Evolutionary conservation across 2,797 vertebrate genomes (phyloP), one percentile per base, ranked within the genome.

Genomic region (Oceanodroma leucorhoa): DNA sequence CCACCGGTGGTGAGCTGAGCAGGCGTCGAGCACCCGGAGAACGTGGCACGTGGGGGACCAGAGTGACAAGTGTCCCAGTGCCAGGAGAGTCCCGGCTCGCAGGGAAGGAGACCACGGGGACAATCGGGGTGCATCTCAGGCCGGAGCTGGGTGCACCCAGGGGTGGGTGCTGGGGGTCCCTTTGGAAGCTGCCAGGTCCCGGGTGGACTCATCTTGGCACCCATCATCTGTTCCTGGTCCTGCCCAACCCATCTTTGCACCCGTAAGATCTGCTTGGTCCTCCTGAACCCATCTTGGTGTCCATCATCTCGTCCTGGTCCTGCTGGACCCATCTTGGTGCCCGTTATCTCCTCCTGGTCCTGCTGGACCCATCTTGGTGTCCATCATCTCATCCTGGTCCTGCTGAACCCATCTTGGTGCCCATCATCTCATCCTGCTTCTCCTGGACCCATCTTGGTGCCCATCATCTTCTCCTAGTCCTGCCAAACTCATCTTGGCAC

Each of bases 251-350:
- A 15, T 21, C 61, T 7, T 22, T 40, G n/a, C 4, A 5, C 11
- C 43, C 9, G 0, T 34, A 5, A 82, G 36, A 45, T 38, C 58
- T 10, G 3, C 29, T 4, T 26, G 48, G 23, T 34, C 15, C 40
- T 61, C 4, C 54, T 18, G 8, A 13, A 51, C 38, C n/a, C 24
- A 14, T 5, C 34, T 13, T 24, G 15, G n/a, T 3, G 14, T 1
- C 30, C 69, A 2, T 8, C 65, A 48, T 46, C 45, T 13, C 10
- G 5, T 50, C 11, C 15, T 41, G 53, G 14, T 58, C 41, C 40
- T 54, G 9, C 16, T 5, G 5, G 2, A 10, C 5, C 21, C 4
- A 10, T 1, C 43, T 48, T 12, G 24, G 34, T 2, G 4, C 36
- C 32, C 9, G 1, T 2, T 22, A 29, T 38, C 38, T 4, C 7